Evolutionary conservation across 2,113 vertebrate species (phyloP).

Genomic region (Miniopterus natalensis): DNA sequence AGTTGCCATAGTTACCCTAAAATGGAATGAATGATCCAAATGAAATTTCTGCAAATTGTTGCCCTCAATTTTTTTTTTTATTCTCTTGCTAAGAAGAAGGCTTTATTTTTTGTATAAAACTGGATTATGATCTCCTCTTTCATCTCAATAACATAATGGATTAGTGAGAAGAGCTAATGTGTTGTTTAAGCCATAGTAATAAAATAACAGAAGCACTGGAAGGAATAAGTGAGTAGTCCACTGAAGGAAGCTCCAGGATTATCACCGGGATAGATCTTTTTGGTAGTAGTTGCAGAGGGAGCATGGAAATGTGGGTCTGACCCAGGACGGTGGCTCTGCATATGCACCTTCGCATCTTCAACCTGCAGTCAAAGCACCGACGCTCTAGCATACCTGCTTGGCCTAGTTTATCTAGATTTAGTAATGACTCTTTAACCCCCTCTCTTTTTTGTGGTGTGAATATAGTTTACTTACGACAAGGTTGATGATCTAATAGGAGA

Average conservation of each 20-base stretch:
- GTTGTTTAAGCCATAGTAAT: constrained; percentile 35
- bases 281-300: neutral
- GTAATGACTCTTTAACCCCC: neutral
- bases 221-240: constrained; percentile 46
- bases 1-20: constrained; percentile 85
- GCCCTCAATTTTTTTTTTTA: constrained; percentile 71
- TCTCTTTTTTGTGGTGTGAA: neutral
- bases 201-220: constrained; percentile 20
- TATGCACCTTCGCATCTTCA: neutral
- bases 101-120: constrained; percentile 32
- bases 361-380: neutral
- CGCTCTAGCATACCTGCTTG: neutral
- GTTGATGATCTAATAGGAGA: neutral
- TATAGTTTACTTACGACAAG: neutral
- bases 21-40: constrained; percentile 87
- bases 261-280: neutral
- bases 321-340: neutral
- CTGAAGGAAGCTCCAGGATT: neutral
- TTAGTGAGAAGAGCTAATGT: constrained; percentile 42
- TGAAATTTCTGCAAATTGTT: constrained; percentile 86
- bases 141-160: constrained; percentile 52
- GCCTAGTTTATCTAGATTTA: neutral
- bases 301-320: neutral
- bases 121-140: neutral
- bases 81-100: constrained; percentile 62